Evolutionary conservation across 1,140 invertebrate species (phyloP).

Genomic region (Drosophila lowei): DNA sequence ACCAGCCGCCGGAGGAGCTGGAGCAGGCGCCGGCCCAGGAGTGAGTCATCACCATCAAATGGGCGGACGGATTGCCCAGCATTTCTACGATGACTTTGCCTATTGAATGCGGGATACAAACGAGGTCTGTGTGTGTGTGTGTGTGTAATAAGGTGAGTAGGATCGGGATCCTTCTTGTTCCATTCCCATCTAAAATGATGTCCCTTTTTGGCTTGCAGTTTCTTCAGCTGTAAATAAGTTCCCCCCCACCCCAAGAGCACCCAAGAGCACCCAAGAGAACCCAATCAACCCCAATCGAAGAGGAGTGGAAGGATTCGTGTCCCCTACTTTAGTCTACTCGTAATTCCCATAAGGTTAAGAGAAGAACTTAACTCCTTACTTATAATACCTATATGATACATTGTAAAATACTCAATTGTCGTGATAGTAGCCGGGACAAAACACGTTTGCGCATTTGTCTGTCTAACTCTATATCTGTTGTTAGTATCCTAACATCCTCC

Average conservation of each 20-base stretch:
- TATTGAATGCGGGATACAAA: slow-evolving; percentile 56
- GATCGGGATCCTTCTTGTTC: neutral
- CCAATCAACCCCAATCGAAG: too few relatives aligned
- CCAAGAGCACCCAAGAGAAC: neutral
- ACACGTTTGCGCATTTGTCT: slow-evolving; percentile 56
- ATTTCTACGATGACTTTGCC: slow-evolving; percentile 78
- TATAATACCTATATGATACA: slow-evolving; percentile 34
- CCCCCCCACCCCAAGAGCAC: slow-evolving; percentile 11
- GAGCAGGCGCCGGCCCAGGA: slow-evolving; percentile 13
- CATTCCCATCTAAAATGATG: neutral
- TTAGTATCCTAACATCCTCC: too few relatives aligned
- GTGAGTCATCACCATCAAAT: slow-evolving; percentile 37
- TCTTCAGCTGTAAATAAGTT: slow-evolving; percentile 71
- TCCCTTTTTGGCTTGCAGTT: slow-evolving; percentile 30
- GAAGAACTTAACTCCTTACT: too few relatives aligned
- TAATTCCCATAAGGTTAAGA: slow-evolving; percentile 39
- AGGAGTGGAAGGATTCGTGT: slow-evolving; percentile 8
- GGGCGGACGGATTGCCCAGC: slow-evolving; percentile 60
- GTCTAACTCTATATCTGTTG: slow-evolving; percentile 39
- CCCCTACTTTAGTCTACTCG: slow-evolving; percentile 56
- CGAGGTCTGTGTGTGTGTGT: slow-evolving; percentile 33
- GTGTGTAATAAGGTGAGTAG: slow-evolving; percentile 48
- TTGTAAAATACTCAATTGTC: slow-evolving; percentile 80
- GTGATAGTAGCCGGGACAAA: slow-evolving; percentile 73
- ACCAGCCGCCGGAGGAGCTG: slow-evolving; percentile 29